Conservation (phyloP, 1,140 invertebrate species). For the Mizuhopecten yessoensis region DNA sequence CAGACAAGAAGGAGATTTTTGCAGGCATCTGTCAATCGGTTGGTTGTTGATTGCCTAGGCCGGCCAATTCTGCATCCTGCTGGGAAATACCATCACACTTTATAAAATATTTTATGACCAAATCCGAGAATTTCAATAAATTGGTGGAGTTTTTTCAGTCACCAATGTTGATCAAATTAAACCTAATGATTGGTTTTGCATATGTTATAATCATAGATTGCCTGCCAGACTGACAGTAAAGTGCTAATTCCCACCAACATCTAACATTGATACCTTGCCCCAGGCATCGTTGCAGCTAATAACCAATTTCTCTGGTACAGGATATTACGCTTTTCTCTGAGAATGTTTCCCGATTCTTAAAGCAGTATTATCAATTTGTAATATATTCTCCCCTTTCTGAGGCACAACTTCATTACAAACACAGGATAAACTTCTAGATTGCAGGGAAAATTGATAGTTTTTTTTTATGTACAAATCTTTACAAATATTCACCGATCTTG, state of each 20-base stretch:
- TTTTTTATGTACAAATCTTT: no score
- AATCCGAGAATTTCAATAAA: background rate
- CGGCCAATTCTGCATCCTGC: background rate
- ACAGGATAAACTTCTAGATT: no score
- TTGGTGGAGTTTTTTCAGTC: background rate
- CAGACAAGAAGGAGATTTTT: background rate
- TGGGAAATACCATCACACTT: background rate
- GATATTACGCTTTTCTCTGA: background rate
- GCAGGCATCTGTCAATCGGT: background rate
- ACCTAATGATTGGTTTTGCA: background rate
- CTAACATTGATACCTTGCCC: background rate
- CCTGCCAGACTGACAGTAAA: background rate
- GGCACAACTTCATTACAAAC: no score
- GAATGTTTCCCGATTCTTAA: background rate
- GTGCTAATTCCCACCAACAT: background rate
- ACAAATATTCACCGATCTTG: no score
- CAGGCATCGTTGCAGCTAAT: background rate
- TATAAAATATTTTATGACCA: background rate
- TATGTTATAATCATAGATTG: background rate
- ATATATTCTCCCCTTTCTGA: no score
- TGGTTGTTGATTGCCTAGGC: background rate
- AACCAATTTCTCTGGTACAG: background rate
- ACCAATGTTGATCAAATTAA: background rate
- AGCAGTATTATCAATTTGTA: no score
- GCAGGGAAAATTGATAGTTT: no score